Base-by-base conservation (phyloP, 2,113 vertebrate species). In the Pachycephala philippinensis region DNA sequence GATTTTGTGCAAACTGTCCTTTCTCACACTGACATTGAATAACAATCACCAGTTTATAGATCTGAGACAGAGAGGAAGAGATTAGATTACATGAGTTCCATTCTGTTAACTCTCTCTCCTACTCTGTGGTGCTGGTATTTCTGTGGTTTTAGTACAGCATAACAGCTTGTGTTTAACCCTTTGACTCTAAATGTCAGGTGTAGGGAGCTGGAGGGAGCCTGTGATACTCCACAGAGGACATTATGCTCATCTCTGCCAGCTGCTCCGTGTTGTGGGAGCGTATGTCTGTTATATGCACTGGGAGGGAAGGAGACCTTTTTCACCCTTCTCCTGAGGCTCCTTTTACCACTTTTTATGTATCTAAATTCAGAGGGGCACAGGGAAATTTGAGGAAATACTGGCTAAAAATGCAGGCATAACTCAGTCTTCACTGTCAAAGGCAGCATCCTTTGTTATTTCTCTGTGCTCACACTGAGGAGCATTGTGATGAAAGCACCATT, bases 401-500 rank as follows among this genome's bases (percentile, higher is more conserved):
- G 31, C 18, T 75, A 33, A 39, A 78, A 60, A 10, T 24, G 13
- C 21, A 49, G 59, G 23, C 23, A n/a, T 33, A 69, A 37, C 15
- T 87, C 39, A 54, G 37, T 52, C 54, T 47, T 74, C 18, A 1
- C 31, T 49, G 1, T 64, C n/a, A 24, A 27, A 79, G 28, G 20
- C 27, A 65, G 39, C 28, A 24, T 27, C 2, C 0, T 28, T 44
- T 45, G 45, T 30, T 59, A 11, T 5, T 31, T 50, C 2, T n/a
- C 16, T 52, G 17, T 64, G 24, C 9, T 76, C 4, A 5, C 7
- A 8, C 26, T 22, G 27, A 50, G 35, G 20, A 40, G 18, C 19
- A 21, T 6, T 53, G 37, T 31, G 35, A 63, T 77, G 54, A 59
- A 63, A 33, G 11, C 13, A 42, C 20, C 24, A 7, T 47, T 75